Evolutionary conservation across 2,113 vertebrate species (phyloP).

Genomic region (Ciconia boyciana): DNA sequence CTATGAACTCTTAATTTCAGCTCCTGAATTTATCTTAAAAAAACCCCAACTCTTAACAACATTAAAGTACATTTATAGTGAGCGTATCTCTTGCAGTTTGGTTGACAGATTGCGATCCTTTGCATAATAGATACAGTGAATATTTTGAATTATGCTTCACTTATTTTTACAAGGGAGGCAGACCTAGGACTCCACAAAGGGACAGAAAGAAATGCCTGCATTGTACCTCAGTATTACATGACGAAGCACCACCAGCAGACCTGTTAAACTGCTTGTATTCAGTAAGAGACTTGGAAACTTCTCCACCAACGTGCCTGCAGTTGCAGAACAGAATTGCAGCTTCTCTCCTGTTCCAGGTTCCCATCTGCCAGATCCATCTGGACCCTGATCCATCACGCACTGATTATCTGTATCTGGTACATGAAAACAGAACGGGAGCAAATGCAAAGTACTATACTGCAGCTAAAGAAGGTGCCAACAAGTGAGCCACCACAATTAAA

Average conservation of each 20-base stretch:
- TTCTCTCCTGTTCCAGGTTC: neutral
- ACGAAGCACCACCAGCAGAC: neutral
- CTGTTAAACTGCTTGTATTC: neutral
- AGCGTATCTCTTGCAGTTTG: neutral
- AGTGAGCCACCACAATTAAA: neutral
- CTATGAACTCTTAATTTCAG: neutral
- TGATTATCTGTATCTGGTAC: constrained; percentile 10
- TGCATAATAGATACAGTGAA: neutral
- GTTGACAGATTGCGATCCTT: neutral
- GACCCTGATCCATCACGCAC: neutral
- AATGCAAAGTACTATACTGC: neutral
- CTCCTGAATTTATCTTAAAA: neutral
- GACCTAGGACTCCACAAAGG: neutral
- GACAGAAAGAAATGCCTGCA: neutral
- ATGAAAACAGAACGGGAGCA: neutral
- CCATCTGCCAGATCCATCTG: constrained; percentile 17
- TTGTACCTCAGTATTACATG: neutral
- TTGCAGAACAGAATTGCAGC: neutral
- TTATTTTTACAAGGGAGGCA: neutral
- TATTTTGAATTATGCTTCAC: neutral
- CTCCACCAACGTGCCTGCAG: neutral
- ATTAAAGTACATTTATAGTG: neutral
- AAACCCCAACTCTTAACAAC: neutral
- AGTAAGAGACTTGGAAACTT: neutral
- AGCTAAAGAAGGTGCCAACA: neutral